These are phyloP conservation scores for Grallaria varia DNA, from an alignment of 2,113 vertebrate genomes.

Conservation along the genomic window DNA sequence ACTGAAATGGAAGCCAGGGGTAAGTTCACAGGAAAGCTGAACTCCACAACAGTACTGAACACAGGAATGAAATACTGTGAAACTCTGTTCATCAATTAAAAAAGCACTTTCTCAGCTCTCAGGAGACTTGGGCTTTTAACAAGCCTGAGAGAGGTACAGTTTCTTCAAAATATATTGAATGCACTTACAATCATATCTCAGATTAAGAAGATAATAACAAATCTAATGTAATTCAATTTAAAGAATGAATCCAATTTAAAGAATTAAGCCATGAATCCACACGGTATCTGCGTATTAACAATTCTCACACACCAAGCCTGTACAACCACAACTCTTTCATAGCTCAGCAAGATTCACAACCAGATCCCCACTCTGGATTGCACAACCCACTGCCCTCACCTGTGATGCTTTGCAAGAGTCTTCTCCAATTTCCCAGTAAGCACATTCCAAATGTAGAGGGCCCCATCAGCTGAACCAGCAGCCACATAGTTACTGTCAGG, in stretches of 20 bases:
- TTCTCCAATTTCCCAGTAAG: slow-evolving; percentile 89
- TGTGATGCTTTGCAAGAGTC: slow-evolving; percentile 87
- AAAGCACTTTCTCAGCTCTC: neutral
- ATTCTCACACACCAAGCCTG: neutral
- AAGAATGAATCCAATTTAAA: neutral
- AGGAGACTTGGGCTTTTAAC: neutral
- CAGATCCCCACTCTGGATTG: neutral
- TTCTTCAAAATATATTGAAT: neutral
- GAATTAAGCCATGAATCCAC: neutral
- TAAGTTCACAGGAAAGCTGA: neutral
- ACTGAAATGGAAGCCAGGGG: slow-evolving; percentile 70
- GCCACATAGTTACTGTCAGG: slow-evolving; percentile 89
- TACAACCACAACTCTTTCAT: neutral
- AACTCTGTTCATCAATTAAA: neutral
- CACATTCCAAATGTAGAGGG: slow-evolving; percentile 91
- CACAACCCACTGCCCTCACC: slow-evolving; percentile 68
- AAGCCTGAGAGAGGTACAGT: neutral
- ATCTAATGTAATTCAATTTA: neutral
- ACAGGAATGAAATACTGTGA: neutral
- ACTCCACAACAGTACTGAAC: neutral
- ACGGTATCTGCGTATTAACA: neutral
- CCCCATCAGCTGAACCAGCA: slow-evolving; percentile 90
- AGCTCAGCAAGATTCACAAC: neutral
- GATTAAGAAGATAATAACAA: neutral
- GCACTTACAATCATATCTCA: neutral